Base-by-base conservation (phyloP, 2,888 invertebrate genomes). In the Scaptomyza polygonia region DNA sequence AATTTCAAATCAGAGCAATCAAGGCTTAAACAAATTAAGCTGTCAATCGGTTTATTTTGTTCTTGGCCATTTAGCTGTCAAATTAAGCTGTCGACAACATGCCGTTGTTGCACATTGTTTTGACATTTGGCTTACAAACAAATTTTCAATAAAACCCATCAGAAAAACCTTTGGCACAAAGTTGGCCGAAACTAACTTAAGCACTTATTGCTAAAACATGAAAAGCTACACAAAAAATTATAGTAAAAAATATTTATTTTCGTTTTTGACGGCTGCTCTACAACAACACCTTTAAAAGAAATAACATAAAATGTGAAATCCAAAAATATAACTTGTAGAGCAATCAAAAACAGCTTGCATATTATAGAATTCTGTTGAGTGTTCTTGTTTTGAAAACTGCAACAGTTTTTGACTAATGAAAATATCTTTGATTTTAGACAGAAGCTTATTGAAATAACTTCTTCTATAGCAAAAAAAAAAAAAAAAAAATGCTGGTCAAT, bases 131-230 rank as follows among this genome's bases (percentile, higher is more conserved):
- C 45, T 47, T 45, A 16, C 8, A 39, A 16, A 39, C 16, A 61
- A 39, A 49, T 62, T 71, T 80, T 59, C 82, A 85, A 82, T 87
- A 85, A 86, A 86, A 81, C 65, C 56, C 75, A 52, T 64, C 85
- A 67, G 40, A 40, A 32, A 59, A 62, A 43, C 53, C 47, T 55
- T 77, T 77, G 56, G 64, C 78, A 67, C 56, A 65, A 76, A 80
- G 70, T 83, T 80, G 45, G 49, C 48, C 62, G 65, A 63, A 56
- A 71, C 86, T 4, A 5, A 79, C 67, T 55, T n/a, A 79, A 63
- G 66, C 62, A 65, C 65, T 85, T 64, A 74, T 80, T 69, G 69
- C 51, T n/a, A n/a, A 68, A 43, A 21, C 36, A 36, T 43, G 48
- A 30, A 44, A 48, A 40, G 32, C 58, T 30, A 49, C 66, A 63